phyloP scores from a whole-genome alignment of 2,888 invertebrate genomes.

The Spialia ferax region DNA sequence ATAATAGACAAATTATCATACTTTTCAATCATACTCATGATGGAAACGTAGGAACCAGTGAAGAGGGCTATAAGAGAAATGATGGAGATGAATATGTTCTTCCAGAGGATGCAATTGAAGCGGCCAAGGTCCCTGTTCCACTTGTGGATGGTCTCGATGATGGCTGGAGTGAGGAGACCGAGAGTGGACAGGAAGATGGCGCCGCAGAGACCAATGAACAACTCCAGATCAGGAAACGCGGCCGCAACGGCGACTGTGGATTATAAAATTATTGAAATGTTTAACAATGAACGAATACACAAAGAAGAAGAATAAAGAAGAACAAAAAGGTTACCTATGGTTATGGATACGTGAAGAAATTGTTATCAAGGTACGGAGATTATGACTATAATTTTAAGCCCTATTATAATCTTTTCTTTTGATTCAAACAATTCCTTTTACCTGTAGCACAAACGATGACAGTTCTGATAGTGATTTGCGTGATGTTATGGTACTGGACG shows the following conservation, averaged over 20 bases:
- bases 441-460: constrained; percentile 80
- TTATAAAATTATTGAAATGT: neutral
- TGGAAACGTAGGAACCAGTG: constrained; percentile 74
- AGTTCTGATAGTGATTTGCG: constrained; percentile 83
- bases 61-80: constrained; percentile 73
- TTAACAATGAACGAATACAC: too few relatives aligned
- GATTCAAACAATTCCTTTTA: too few relatives aligned
- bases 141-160: constrained; percentile 90
- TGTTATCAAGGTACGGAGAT: too few relatives aligned
- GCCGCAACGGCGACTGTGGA: constrained; percentile 90
- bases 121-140: constrained; percentile 89
- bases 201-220: constrained; percentile 96
- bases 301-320: too few relatives aligned
- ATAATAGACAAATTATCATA: constrained; percentile 48
- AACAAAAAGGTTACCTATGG: too few relatives aligned
- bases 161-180: constrained; percentile 91
- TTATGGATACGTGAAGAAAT: too few relatives aligned
- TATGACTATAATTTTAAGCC: too few relatives aligned
- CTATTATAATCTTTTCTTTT: too few relatives aligned
- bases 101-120: constrained; percentile 89
- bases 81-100: constrained; percentile 85
- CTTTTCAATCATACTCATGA: constrained; percentile 67
- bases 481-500: constrained; percentile 81
- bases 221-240: constrained; percentile 93
- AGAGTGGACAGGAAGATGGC: constrained; percentile 91